phyloP scores from a whole-genome alignment of 37 sponge, comb jelly and placozoan species.

The Halisarca cf. caerulea region DNA sequence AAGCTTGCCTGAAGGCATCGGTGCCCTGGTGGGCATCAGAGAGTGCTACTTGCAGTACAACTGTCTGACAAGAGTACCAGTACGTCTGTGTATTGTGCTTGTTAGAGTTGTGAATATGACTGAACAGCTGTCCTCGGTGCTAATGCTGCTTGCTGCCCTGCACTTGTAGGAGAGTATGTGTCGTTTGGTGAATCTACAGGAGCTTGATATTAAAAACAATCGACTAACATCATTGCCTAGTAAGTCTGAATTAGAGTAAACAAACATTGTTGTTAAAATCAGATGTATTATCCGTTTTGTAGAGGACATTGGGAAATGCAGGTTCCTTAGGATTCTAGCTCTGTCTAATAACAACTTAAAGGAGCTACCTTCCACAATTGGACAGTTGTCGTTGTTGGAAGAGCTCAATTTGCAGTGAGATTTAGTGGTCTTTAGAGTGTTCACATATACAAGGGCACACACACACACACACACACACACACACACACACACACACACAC shows the following conservation, averaged over 20 bases:
- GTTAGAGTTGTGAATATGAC: neutral
- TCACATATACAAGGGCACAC: neutral
- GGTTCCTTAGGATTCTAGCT: constrained; percentile 38
- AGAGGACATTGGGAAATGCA: constrained; percentile 46
- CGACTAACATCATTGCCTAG: constrained; percentile 44
- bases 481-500: neutral
- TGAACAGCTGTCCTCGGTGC: neutral
- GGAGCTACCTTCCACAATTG: constrained; percentile 50
- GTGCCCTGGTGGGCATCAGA: constrained; percentile 35
- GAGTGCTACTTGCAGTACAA: constrained; percentile 88
- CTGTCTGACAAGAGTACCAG: constrained; percentile 56
- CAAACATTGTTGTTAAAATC: no score
- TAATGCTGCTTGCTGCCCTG: no score
- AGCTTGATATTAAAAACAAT: constrained; percentile 82
- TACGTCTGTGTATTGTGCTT: constrained; percentile 31
- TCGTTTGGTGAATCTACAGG: constrained; percentile 32
- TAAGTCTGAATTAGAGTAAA: neutral
- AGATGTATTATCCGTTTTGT: neutral
- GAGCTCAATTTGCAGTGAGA: constrained; percentile 82
- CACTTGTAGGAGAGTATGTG: constrained; percentile 52
- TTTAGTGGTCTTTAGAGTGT: neutral
- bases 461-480: no score
- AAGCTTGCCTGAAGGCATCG: constrained; percentile 56
- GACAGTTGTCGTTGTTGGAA: constrained; percentile 45
- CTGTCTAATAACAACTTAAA: constrained; percentile 59